Base-by-base conservation (phyloP, 2,888 invertebrate genomes). In the Yponomeuta malinellus region DNA sequence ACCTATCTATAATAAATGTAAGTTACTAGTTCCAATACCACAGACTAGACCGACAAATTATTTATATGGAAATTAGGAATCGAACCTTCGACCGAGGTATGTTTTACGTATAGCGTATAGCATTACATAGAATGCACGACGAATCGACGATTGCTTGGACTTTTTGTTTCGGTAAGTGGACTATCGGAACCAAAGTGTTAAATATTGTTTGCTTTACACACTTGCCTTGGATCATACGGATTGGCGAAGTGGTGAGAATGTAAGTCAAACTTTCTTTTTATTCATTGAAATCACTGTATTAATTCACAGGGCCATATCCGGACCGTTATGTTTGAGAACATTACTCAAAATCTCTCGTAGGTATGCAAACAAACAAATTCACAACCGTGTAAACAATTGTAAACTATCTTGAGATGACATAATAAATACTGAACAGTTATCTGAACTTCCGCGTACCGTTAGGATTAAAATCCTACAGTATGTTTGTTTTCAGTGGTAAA, bases 191-290 rank as follows among this genome's bases (percentile, higher is more conserved):
- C 9, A 48, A 68, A 33, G 33, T 33, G 0, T 33, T 33, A 33
- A 33, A 33, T 33, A 33, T 33, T 33, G 33, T 33, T 33, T 5
- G 33, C 33, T 33, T 33, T 33, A 33, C 33, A 33, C 5, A 2
- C 33, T 33, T 5, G 33, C 33, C 33, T 33, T 1, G 33, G 33
- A 23, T 68, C 5, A 29, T 67, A 67, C 37, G 67, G 37, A 48
- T 68, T 52, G 52, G 68, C 31, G 52, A 68, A 68, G 29, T 68
- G 68, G 68, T 29, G 43, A 59, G 15, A 59, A 59, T 59, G 29
- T 68, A 48, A 68, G 29, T 68, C 52, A 68, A 4, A 52, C 68
- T 68, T 68, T 52, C 52, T 52, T 48, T 33, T 68, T 68, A n/a
- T 65, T 65, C n/a, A 65, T 65, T 65, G 65, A 29, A 65, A 4